phyloP scores from a whole-genome alignment of 2,113 vertebrate genomes.

The Otis tarda region DNA sequence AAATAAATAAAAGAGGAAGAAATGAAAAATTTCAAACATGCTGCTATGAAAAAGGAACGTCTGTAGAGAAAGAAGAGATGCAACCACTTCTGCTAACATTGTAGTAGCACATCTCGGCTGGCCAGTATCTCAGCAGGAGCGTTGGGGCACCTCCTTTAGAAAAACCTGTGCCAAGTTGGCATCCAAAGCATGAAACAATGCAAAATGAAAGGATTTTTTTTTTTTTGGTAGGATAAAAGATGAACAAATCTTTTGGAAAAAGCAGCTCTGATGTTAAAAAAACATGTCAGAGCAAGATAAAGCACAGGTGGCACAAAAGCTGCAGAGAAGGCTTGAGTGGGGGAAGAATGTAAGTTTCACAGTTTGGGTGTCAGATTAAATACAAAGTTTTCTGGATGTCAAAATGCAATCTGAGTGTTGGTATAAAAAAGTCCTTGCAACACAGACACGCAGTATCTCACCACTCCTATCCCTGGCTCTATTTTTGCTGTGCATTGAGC shows the following conservation, averaged over 20 bases:
- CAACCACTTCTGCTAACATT: fast-evolving
- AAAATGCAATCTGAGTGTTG: not conserved
- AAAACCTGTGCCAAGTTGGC: not conserved
- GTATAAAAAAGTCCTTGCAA: not conserved
- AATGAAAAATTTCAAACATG: not conserved
- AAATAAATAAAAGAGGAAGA: not conserved
- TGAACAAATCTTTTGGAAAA: not conserved
- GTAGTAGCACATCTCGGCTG: fast-evolving
- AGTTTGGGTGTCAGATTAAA: not conserved
- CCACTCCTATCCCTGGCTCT: not conserved
- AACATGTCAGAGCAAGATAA: not conserved
- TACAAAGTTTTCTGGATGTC: not conserved
- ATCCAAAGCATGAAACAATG: not conserved
- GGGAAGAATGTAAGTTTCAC: not conserved
- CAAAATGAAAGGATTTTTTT: not conserved
- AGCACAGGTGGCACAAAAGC: not conserved
- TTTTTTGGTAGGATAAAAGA: not conserved
- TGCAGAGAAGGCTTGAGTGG: fast-evolving
- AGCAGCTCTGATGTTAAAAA: not conserved
- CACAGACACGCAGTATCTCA: not conserved
- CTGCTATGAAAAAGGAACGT: not conserved
- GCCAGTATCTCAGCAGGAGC: not conserved
- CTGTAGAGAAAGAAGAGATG: not conserved
- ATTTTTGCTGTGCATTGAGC: not conserved
- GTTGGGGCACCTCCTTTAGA: not conserved